Evolutionary conservation across 2,888 invertebrate species (phyloP).

Genomic region (Drosophila flavopinicola): DNA sequence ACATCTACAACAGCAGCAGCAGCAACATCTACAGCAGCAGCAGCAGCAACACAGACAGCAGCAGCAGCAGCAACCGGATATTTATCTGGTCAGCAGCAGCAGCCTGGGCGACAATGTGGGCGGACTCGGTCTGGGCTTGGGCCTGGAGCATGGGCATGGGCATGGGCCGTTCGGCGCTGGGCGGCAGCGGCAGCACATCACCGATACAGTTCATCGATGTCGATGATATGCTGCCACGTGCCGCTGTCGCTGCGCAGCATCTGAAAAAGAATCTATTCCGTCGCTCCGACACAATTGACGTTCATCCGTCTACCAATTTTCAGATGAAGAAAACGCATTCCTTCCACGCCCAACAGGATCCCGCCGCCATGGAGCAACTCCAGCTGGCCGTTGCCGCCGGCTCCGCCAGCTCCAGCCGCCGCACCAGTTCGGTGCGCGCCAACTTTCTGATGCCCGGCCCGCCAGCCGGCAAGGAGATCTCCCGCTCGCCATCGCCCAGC

Average conservation of each 20-base stretch:
- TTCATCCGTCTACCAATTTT: constrained; percentile 84
- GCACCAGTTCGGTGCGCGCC: constrained; percentile 84
- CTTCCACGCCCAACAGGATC: constrained; percentile 84
- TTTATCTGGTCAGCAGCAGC: constrained; percentile 84
- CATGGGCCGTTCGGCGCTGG: constrained; percentile 65
- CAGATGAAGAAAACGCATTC: constrained; percentile 85
- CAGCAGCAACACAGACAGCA: constrained; percentile 34
- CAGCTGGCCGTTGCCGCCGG: constrained; percentile 72
- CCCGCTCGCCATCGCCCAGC: constrained; percentile 83
- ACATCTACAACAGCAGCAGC: constrained; percentile 35
- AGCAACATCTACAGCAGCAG: constrained; percentile 47
- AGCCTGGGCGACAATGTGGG: constrained; percentile 81
- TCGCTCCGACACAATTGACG: constrained; percentile 84
- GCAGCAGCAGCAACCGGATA: constrained; percentile 80
- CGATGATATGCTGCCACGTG: constrained; percentile 77
- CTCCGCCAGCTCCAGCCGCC: constrained; percentile 79
- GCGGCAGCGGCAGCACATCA: constrained; percentile 80
- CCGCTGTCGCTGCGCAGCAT: constrained; percentile 67
- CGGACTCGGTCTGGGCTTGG: constrained; percentile 52
- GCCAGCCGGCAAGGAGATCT: constrained; percentile 78
- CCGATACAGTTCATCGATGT: constrained; percentile 82
- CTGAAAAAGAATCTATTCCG: constrained; percentile 84
- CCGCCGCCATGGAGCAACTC: constrained; percentile 81
- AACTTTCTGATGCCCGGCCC: constrained; percentile 83
- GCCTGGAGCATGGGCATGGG: constrained; percentile 45